Percentiles rank a stretch among this genome's conserved stretches.
Evolutionary conservation across 2,888 invertebrate genomes (phyloP).

Genomic region (Phania funesta): DNA sequence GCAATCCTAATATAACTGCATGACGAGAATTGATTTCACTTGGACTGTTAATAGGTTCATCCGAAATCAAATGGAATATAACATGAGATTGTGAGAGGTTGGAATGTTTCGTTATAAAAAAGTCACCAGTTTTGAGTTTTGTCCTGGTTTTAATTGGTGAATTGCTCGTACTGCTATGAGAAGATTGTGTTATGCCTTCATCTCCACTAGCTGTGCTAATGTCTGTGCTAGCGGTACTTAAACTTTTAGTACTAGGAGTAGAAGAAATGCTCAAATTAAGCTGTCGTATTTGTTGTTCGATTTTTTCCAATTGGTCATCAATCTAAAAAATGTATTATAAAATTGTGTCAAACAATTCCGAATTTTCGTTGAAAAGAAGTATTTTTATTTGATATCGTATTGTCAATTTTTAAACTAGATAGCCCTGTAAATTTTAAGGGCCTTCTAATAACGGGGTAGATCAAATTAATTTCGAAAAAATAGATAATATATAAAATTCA

Average conservation of each 20-base stretch:
- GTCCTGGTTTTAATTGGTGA: slow-evolving; percentile 79
- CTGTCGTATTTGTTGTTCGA: slow-evolving; percentile 82
- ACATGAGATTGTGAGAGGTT: slow-evolving; percentile 97
- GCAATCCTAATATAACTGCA: slow-evolving; percentile 94
- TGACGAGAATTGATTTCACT: slow-evolving; percentile 97
- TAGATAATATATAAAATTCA: too few species aligned
- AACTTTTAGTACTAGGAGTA: slow-evolving; percentile 70
- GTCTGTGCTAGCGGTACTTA: slow-evolving; percentile 62
- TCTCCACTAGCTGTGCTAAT: slow-evolving; percentile 43
- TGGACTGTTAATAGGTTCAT: slow-evolving; percentile 85
- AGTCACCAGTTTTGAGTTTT: slow-evolving; percentile 90
- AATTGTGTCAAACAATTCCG: too few species aligned
- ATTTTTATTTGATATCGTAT: too few species aligned
- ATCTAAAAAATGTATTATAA: too few species aligned
- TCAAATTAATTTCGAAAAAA: too few species aligned
- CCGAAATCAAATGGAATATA: slow-evolving; percentile 96
- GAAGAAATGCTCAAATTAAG: slow-evolving; percentile 72
- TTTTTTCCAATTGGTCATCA: slow-evolving; percentile 90
- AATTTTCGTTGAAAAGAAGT: too few species aligned
- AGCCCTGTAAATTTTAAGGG: too few species aligned
- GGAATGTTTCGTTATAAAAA: slow-evolving; percentile 93
- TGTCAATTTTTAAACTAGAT: too few species aligned
- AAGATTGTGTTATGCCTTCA: slow-evolving; percentile 44
- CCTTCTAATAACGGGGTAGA: too few species aligned
- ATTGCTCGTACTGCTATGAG: slow-evolving; percentile 65